These are phyloP conservation scores for Drosophila maculinotata DNA, from an alignment of 2,888 invertebrate genomes.

Conservation along the genomic window DNA sequence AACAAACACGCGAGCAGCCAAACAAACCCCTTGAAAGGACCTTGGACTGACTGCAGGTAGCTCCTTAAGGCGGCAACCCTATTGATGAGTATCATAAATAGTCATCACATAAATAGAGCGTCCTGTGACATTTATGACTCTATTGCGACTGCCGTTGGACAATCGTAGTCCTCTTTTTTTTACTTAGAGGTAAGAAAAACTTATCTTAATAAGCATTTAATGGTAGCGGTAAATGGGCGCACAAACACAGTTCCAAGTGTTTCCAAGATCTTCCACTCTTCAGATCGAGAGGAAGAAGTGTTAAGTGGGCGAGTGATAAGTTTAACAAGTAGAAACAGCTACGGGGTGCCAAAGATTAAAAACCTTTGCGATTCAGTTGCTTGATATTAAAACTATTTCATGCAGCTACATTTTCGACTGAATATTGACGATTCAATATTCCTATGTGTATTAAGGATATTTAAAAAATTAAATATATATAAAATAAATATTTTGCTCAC, in stretches of 20 bases:
- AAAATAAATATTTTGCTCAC: too few species aligned
- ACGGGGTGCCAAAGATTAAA: conserved; percentile 13
- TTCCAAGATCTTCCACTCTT: background rate
- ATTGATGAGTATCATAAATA: conserved; percentile 75
- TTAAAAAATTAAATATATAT: too few species aligned
- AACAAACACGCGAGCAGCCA: conserved; percentile 36
- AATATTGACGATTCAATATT: too few species aligned
- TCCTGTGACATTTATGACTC: conserved; percentile 81
- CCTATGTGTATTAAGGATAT: too few species aligned
- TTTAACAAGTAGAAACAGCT: conserved; percentile 16
- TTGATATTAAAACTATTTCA: conserved; percentile 3
- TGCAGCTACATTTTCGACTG: background rate
- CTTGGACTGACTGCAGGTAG: conserved; percentile 36
- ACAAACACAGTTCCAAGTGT: conserved; percentile 44
- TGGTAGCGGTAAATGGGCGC: conserved; percentile 73
- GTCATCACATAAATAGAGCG: conserved; percentile 82
- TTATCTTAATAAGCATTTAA: conserved; percentile 81
- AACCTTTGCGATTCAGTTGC: background rate
- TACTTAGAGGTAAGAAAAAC: too few species aligned
- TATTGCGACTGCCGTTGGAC: conserved; percentile 57
- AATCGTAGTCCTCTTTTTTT: conserved; percentile 52
- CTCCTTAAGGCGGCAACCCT: conserved; percentile 7
- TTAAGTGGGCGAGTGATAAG: conserved; percentile 53
- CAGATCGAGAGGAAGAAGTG: conserved; percentile 41
- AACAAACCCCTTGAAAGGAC: conserved; percentile 18